These are phyloP conservation scores for Harpegnathos saltator DNA, from an alignment of 1,140 invertebrate genomes.

Conservation along the genomic window DNA sequence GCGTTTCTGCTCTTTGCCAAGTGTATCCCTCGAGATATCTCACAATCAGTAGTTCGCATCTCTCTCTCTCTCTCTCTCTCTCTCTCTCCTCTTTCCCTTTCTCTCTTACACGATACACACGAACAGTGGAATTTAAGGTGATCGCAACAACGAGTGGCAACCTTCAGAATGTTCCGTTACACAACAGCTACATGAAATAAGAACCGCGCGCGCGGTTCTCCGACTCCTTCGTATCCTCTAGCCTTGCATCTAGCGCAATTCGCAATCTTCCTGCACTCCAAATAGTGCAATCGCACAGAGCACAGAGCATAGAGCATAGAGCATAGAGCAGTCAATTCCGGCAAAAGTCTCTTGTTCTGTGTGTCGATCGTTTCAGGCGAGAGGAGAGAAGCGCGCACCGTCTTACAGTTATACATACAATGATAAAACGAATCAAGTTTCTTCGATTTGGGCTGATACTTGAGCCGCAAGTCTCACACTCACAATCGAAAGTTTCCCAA, in stretches of 20 bases:
- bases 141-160: background rate
- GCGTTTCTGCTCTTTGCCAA: too few relatives aligned
- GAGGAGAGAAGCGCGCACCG: too few relatives aligned
- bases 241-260: background rate
- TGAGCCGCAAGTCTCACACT: too few relatives aligned
- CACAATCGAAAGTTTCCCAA: too few relatives aligned
- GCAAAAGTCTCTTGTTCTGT: background rate
- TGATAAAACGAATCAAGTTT: background rate
- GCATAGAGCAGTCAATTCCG: background rate
- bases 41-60: too few relatives aligned
- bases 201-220: background rate
- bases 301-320: background rate
- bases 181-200: slow-evolving; percentile 5
- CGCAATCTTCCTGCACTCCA: background rate
- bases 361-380: too few relatives aligned
- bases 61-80: background rate
- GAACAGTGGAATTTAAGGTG: slow-evolving; percentile 12
- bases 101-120: background rate
- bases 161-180: background rate
- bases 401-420: background rate
- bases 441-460: too few relatives aligned
- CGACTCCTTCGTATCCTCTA: background rate
- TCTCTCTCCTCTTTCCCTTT: background rate
- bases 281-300: background rate
- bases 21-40: too few relatives aligned